Evolutionary conservation across 2,888 invertebrate genomes (phyloP), one percentile per base, ranked within the genome.

Genomic region (Hybos culiciformis): DNA sequence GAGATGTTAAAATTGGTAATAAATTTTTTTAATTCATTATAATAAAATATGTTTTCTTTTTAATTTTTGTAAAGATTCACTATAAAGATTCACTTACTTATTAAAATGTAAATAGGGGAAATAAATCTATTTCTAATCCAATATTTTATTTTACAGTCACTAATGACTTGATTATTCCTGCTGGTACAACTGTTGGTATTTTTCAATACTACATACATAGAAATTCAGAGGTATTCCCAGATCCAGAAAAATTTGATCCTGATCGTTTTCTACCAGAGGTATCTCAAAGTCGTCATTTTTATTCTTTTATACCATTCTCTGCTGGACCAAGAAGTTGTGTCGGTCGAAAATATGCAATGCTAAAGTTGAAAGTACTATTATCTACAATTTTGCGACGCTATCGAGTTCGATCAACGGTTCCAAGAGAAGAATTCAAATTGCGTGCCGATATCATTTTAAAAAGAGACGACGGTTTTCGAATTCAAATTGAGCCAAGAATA

Each of bases 211-310:
- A 75, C 55, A 67, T 83, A 36, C 84, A 84, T 56, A 75, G 83
- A 43, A 72, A 73, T 44, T 64, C 73, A 1, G 70, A 77, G 46
- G 72, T 78, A 57, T 84, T 77, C 57, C 72, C 78, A 41, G 74
- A 83, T 50, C 81, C 84, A 0, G 70, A 77, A 2, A 73, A 71
- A 46, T 85, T 83, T 62, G 72, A 85, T 59, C 84, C 84, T 1
- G 84, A 84, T 56, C 83, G 84, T 59, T 84, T 84, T 71, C 62
- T 84, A 24, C 82, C 84, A 0, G 83, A 84, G 57, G 77, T 76
- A 43, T 78, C 78, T 17, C 75, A 77, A 23, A 78, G 78, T 50
- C 72, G 84, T 41, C 84, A 85, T 54, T 84, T 82, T 58, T 85
- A 85, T 59, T 77, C 82, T 47, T 84, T 77, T 56, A 78, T 85